Evolutionary conservation across 2,888 invertebrate species (phyloP).

Genomic region (Chalcosyrphus nemorum): DNA sequence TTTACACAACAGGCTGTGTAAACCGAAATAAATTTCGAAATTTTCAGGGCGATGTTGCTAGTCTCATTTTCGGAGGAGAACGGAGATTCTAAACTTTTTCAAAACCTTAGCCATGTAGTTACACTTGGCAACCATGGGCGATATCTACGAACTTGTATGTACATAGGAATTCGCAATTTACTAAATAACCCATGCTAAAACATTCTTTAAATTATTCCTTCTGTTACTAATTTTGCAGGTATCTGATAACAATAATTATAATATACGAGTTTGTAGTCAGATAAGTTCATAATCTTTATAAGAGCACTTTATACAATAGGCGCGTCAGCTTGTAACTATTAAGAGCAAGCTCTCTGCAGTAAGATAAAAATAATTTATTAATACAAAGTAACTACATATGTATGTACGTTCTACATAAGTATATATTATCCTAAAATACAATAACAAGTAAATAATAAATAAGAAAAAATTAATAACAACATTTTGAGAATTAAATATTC

Average conservation of each 20-base stretch:
- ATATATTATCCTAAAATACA: not conserved
- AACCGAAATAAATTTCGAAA: too few relatives aligned
- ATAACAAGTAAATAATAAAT: slow-evolving; percentile 1
- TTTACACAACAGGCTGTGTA: too few relatives aligned
- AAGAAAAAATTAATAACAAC: not conserved
- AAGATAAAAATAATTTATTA: slow-evolving; percentile 18
- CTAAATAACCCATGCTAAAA: too few relatives aligned
- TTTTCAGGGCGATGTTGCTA: too few relatives aligned
- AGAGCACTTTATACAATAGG: slow-evolving; percentile 1
- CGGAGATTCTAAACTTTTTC: too few relatives aligned
- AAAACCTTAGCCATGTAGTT: too few relatives aligned
- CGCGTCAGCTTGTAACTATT: slow-evolving; percentile 1
- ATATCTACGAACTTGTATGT: too few relatives aligned
- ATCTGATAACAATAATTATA: slow-evolving; percentile 5
- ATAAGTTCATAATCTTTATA: slow-evolving; percentile 27
- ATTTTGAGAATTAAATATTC: not conserved
- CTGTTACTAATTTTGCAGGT: slow-evolving; percentile 12
- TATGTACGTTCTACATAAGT: not conserved
- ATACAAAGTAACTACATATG: not conserved
- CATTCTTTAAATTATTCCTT: not conserved
- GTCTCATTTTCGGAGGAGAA: too few relatives aligned
- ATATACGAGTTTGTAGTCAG: not conserved
- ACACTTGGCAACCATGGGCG: too few relatives aligned
- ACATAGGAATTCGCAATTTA: too few relatives aligned
- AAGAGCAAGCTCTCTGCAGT: not conserved